Conservation (phyloP, 2,113 vertebrate species). For the Syngnathus floridae region DNA sequence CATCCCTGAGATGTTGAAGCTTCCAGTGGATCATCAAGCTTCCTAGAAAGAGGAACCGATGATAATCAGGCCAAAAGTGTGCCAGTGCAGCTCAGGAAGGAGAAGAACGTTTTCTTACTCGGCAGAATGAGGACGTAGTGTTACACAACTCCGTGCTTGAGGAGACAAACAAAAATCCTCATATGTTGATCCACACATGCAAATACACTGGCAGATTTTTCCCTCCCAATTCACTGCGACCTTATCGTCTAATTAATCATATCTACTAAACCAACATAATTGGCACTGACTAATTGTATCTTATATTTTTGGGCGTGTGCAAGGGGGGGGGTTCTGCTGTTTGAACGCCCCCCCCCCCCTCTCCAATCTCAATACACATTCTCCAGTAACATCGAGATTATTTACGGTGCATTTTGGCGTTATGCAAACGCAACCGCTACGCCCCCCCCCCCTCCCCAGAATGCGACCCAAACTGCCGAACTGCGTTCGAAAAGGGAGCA, state of each 20-base stretch:
- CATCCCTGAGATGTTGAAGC: too few relatives aligned
- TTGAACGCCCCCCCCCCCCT: constrained; percentile 51
- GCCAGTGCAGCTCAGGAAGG: constrained; percentile 1
- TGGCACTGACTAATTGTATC: too few relatives aligned
- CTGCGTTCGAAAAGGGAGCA: too few relatives aligned
- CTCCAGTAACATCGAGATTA: background rate
- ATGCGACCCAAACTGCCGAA: too few relatives aligned
- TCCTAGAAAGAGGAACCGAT: constrained; percentile 18
- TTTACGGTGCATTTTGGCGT: background rate
- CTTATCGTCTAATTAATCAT: constrained; percentile 21
- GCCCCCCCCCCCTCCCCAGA: background rate
- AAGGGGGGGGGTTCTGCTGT: constrained; percentile 48
- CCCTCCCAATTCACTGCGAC: background rate
- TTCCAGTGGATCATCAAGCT: background rate
- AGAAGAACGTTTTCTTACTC: background rate
- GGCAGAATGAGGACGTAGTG: constrained; percentile 11
- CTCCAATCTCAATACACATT: constrained; percentile 18
- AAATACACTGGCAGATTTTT: constrained; percentile 3
- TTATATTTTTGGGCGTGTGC: too few relatives aligned
- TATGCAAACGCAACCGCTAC: background rate
- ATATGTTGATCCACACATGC: constrained; percentile 12
- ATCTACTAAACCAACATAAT: background rate
- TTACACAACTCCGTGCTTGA: constrained; percentile 45
- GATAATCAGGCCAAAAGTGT: constrained; percentile 1
- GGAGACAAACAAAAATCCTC: constrained; percentile 30